A percentile compares a stretch with the other conserved stretches of the same genome.
Conservation (phyloP, 2,888 invertebrate species). For the Archaeoteleia sp. region DNA sequence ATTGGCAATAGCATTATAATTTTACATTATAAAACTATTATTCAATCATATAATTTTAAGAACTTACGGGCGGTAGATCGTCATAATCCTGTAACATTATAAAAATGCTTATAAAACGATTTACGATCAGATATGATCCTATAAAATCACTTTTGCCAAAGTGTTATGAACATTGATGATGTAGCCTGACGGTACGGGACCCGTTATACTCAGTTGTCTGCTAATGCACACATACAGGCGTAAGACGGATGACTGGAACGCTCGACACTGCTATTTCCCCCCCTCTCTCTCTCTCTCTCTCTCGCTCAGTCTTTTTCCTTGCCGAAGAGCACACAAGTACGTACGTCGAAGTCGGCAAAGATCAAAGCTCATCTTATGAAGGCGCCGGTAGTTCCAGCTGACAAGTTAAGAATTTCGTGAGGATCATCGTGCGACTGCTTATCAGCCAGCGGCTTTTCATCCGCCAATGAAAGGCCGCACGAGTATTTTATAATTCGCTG, state of each 20-base stretch:
- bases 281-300: slow-evolving; percentile 24
- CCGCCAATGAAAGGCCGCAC: slow-evolving; percentile 46
- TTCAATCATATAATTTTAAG: too few relatives aligned
- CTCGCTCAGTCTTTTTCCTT: slow-evolving; percentile 51
- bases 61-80: too few relatives aligned
- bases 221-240: slow-evolving; percentile 29
- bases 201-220: slow-evolving; percentile 40
- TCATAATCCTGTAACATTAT: too few relatives aligned
- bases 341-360: slow-evolving; percentile 69
- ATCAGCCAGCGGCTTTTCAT: slow-evolving; percentile 64
- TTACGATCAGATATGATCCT: too few relatives aligned
- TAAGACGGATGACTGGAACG: slow-evolving; percentile 20
- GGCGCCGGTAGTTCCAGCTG: slow-evolving; percentile 72
- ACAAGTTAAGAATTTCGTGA: slow-evolving; percentile 72
- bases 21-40: too few relatives aligned
- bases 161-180: neutral
- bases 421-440: slow-evolving; percentile 70
- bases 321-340: slow-evolving; percentile 64
- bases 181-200: slow-evolving; percentile 49
- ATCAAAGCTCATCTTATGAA: slow-evolving; percentile 69
- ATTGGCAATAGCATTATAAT: too few relatives aligned
- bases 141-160: too few relatives aligned
- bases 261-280: slow-evolving; percentile 29
- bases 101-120: too few relatives aligned
- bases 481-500: slow-evolving; percentile 31